phyloP scores from a whole-genome alignment of 2,888 invertebrate species.

The Apodemia duryi region DNA sequence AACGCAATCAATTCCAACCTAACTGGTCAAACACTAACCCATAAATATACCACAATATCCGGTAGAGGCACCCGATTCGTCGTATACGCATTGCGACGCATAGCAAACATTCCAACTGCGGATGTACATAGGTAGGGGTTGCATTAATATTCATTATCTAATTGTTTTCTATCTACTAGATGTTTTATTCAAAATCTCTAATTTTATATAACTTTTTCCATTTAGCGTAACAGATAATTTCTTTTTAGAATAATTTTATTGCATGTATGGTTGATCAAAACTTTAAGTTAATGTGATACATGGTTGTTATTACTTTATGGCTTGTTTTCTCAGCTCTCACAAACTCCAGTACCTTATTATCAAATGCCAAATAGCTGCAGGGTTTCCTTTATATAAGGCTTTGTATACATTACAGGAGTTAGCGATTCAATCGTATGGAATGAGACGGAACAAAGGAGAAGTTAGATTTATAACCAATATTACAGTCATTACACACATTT shows the following conservation, averaged over 20 bases:
- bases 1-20: slow-evolving; percentile 30
- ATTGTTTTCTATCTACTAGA: no score
- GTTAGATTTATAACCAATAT: not conserved
- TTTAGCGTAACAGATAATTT: no score
- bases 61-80: slow-evolving; percentile 24
- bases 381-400: slow-evolving; percentile 7
- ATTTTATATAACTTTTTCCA: no score
- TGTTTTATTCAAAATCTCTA: no score
- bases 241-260: no score
- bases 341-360: slow-evolving; percentile 10
- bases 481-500: not conserved
- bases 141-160: not conserved
- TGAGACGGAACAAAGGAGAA: not conserved
- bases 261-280: not conserved
- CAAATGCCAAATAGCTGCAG: slow-evolving; percentile 9
- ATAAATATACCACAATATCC: slow-evolving; percentile 29
- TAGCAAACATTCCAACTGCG: slow-evolving; percentile 39
- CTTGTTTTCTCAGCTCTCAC: not conserved
- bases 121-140: slow-evolving; percentile 16
- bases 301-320: slow-evolving; percentile 16
- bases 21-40: slow-evolving; percentile 26
- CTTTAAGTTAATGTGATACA: not conserved
- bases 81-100: slow-evolving; percentile 48
- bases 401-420: slow-evolving; percentile 18
- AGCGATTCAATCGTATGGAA: slow-evolving; percentile 6